Percentiles rank a stretch among this genome's conserved stretches.
These are phyloP conservation scores for Flexamia atlantica DNA, from an alignment of 2,888 invertebrate genomes.

Conservation along the genomic window DNA sequence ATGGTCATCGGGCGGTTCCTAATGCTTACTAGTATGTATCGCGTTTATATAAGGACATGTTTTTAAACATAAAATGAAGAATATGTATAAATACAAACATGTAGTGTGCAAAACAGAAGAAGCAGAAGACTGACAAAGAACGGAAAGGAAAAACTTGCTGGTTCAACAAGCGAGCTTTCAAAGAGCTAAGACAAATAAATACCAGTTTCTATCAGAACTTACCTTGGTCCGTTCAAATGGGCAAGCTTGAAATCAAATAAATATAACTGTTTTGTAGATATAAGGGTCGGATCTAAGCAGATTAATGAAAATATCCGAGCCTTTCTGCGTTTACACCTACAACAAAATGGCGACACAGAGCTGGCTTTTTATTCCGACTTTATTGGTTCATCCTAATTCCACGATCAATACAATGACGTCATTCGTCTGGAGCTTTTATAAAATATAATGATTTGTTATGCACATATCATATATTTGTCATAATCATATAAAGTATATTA, in stretches of 20 bases:
- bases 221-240: conserved; percentile 91
- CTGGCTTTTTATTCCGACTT: conserved; percentile 32
- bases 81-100: too few relatives aligned
- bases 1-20: too few relatives aligned
- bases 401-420: conserved; percentile 77
- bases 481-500: neutral
- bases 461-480: too few relatives aligned
- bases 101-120: conserved; percentile 3
- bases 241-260: conserved; percentile 82
- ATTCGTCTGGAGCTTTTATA: conserved; percentile 68
- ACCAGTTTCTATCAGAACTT: conserved; percentile 70
- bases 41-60: too few relatives aligned
- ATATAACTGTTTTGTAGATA: conserved; percentile 74
- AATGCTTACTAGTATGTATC: too few relatives aligned
- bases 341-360: conserved; percentile 75
- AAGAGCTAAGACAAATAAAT: neutral
- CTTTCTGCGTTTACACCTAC: conserved; percentile 73
- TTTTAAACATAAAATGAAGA: too few relatives aligned
- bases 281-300: conserved; percentile 74
- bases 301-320: conserved; percentile 71
- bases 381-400: conserved; percentile 73
- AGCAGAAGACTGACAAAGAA: conserved; percentile 30
- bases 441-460: neutral
- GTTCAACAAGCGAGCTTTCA: neutral
- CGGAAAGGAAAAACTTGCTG: neutral